Evolutionary conservation across 2,797 vertebrate species (phyloP).

Genomic region (Sebastolobus alascanus): DNA sequence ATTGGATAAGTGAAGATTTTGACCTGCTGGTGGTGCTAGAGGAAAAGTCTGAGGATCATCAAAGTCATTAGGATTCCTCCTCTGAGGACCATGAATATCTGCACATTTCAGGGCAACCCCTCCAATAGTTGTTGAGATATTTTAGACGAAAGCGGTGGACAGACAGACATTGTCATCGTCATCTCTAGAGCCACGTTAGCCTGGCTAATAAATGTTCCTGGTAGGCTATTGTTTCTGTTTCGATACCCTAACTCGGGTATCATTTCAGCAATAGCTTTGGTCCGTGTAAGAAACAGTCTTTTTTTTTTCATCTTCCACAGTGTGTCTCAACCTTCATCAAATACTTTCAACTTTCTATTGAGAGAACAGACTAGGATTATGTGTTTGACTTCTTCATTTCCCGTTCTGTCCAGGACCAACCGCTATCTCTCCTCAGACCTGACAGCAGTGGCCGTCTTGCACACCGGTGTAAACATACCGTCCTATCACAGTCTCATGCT

Average conservation of each 20-base stretch:
- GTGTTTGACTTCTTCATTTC: not conserved
- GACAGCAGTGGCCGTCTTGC: not conserved
- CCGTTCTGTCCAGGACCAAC: no score
- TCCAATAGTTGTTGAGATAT: not conserved
- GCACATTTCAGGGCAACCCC: not conserved
- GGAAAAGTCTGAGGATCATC: no score
- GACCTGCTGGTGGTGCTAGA: not conserved
- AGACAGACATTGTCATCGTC: not conserved
- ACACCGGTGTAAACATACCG: not conserved
- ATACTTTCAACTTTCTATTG: no score
- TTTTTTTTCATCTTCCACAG: no score
- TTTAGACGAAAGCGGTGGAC: not conserved
- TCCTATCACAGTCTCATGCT: not conserved
- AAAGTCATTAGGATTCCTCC: no score
- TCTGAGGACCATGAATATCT: not conserved
- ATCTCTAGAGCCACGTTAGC: not conserved
- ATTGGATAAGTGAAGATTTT: fast-evolving
- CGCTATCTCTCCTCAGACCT: not conserved
- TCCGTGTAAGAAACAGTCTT: no score
- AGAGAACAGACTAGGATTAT: no score
- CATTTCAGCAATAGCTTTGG: no score
- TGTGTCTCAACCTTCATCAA: no score
- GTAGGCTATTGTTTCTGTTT: not conserved
- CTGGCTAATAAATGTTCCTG: not conserved
- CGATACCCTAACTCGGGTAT: not conserved